These are phyloP conservation scores for Agrochola litura DNA, from an alignment of 2,888 invertebrate genomes.

Conservation along the genomic window DNA sequence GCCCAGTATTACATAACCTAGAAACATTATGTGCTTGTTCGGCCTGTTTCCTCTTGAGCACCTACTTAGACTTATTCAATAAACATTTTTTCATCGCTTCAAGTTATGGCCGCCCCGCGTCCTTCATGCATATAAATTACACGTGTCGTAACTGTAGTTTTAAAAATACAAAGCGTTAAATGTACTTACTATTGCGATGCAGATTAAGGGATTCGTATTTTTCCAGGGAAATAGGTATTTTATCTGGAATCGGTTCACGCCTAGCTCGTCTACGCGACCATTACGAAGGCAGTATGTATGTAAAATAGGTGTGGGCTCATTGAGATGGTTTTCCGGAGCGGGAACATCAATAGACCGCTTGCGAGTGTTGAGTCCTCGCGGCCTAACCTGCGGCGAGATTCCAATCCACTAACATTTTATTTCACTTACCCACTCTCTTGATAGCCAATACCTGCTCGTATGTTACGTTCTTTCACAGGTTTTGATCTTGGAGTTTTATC, in stretches of 20 bases:
- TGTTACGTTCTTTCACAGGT: slow-evolving; percentile 57
- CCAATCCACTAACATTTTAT: slow-evolving; percentile 69
- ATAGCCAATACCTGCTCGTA: slow-evolving; percentile 65
- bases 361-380: slow-evolving; percentile 63
- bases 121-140: slow-evolving; percentile 48
- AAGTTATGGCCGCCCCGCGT: slow-evolving; percentile 33
- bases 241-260: slow-evolving; percentile 79
- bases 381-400: slow-evolving; percentile 66
- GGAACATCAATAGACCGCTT: slow-evolving; percentile 70
- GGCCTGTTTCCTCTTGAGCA: slow-evolving; percentile 33
- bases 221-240: slow-evolving; percentile 72
- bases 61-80: slow-evolving; percentile 46
- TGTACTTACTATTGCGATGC: slow-evolving; percentile 68
- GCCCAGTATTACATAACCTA: slow-evolving; percentile 37
- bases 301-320: slow-evolving; percentile 73
- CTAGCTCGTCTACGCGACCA: slow-evolving; percentile 75
- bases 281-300: slow-evolving; percentile 79
- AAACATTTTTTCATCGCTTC: slow-evolving; percentile 45
- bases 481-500: slow-evolving; percentile 56
- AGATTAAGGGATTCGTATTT: slow-evolving; percentile 74
- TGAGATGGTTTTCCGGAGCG: slow-evolving; percentile 71
- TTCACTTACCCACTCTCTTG: slow-evolving; percentile 66
- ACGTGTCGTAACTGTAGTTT: slow-evolving; percentile 43
- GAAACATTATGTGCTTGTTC: slow-evolving; percentile 42
- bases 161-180: slow-evolving; percentile 64